Conservation (phyloP, 2,113 vertebrate genomes). For the Corvus hawaiiensis region DNA sequence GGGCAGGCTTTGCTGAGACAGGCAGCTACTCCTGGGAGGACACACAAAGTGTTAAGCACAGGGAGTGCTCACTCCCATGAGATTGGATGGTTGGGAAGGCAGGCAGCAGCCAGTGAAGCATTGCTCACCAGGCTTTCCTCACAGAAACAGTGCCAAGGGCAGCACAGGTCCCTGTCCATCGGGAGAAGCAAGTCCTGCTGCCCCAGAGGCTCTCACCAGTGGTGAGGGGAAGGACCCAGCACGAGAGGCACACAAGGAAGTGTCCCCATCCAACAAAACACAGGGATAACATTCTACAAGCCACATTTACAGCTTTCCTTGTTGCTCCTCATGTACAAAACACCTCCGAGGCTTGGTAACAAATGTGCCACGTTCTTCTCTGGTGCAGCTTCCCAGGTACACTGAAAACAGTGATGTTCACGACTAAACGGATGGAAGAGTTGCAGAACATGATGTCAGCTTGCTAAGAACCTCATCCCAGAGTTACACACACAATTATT, state of each 20-base stretch:
- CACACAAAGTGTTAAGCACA: rapidly evolving
- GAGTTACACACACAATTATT: slow-evolving; percentile 3
- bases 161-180: neutral
- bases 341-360: neutral
- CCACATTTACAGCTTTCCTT: neutral
- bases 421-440: neutral
- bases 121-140: neutral
- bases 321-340: neutral
- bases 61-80: rapidly evolving
- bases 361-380: neutral
- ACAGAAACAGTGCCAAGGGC: neutral
- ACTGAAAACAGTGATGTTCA: neutral
- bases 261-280: neutral
- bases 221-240: neutral
- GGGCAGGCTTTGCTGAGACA: neutral
- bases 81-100: rapidly evolving
- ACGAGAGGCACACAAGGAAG: neutral
- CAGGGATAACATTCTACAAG: neutral
- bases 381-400: neutral
- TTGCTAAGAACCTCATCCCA: slow-evolving; percentile 6
- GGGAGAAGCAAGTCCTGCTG: neutral
- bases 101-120: neutral
- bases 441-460: slow-evolving; percentile 32
- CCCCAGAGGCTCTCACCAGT: neutral
- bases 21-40: neutral